Percentiles rank a stretch among this genome's conserved stretches.
phyloP scores from a whole-genome alignment of 2,888 invertebrate genomes.

The Hipparchia semele region DNA sequence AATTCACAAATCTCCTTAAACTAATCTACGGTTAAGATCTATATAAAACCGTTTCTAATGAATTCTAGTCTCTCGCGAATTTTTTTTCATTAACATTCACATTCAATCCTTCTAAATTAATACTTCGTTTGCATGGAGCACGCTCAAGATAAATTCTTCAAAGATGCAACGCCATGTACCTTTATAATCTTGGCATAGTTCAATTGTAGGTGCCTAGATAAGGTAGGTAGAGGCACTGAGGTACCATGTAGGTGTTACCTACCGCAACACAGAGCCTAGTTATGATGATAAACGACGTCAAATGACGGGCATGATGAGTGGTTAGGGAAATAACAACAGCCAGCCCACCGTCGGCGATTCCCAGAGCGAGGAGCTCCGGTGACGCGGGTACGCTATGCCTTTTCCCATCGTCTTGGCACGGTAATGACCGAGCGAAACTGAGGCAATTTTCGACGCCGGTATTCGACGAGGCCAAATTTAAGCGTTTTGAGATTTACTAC shows the following conservation, averaged over 20 bases:
- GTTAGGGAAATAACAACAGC: slow-evolving; percentile 46
- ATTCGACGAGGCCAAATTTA: slow-evolving; percentile 39
- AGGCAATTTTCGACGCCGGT: slow-evolving; percentile 43
- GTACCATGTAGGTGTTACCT: too few species aligned
- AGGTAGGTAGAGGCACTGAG: too few species aligned
- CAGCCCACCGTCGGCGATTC: slow-evolving; percentile 72
- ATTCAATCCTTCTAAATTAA: too few species aligned
- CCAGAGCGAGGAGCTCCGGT: slow-evolving; percentile 50
- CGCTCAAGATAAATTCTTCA: background rate
- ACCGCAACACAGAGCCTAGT: background rate
- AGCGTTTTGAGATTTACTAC: slow-evolving; percentile 32
- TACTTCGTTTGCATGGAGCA: too few species aligned
- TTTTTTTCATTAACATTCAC: too few species aligned
- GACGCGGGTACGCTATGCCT: slow-evolving; percentile 39
- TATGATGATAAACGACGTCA: slow-evolving; percentile 25
- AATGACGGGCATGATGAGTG: slow-evolving; percentile 33
- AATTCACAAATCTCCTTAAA: too few species aligned
- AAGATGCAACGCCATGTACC: background rate
- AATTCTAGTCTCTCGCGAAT: too few species aligned
- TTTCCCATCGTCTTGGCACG: slow-evolving; percentile 52
- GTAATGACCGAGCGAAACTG: slow-evolving; percentile 50
- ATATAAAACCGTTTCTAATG: too few species aligned
- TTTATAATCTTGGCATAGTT: too few species aligned
- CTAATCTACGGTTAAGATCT: too few species aligned
- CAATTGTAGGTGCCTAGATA: too few species aligned